Evolutionary conservation across 2,113 vertebrate species (phyloP), one percentile per base, ranked within the genome.

Genomic region (Circaetus gallicus): DNA sequence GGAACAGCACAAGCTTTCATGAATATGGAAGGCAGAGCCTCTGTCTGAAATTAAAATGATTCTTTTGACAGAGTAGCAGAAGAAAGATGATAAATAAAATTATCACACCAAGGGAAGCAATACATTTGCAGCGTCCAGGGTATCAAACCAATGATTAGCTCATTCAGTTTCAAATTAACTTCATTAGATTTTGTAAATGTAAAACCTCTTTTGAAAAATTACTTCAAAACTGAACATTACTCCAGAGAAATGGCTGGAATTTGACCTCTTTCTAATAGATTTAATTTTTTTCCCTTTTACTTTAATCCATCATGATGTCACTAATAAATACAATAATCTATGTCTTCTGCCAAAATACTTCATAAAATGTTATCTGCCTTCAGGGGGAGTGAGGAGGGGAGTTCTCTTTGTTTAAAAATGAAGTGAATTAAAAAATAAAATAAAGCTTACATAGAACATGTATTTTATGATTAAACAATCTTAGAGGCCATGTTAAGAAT

Each of bases 311-410:
- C 87, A 86, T 53, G 66, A 70, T 83, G 82, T 77, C 49, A 87
- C 53, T 86, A 96, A 87, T 83, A 96, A 95, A 95, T 76, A 94
- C 47, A 97, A n/a, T 45, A 65, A 50, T 28, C 28, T 28, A 11
- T 63, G 56, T 85, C 81, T 86, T 96, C 79, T 92, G 93, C 92
- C 97, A 97, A 95, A 97, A 93, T 82, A 29, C 43, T 87, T 95
- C 74, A 81, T 58, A 65, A 91, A 89, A 36, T 45, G 10, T 81
- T 93, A 50, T 87, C 38, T 73, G 2, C 83, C 63, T 94, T 80
- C 16, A 52, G 31, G 7, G 34, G 12, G 17, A 77, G 31, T 29
- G 28, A 8, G 9, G 9, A 89, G 31, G 15, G 22, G 28, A 85
- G 40, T 55, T 81, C 49, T 56, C 22, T 43, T 89, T 80, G 40